Evolutionary conservation across 2,797 vertebrate species (phyloP).

Genomic region (Danio kyathit): DNA sequence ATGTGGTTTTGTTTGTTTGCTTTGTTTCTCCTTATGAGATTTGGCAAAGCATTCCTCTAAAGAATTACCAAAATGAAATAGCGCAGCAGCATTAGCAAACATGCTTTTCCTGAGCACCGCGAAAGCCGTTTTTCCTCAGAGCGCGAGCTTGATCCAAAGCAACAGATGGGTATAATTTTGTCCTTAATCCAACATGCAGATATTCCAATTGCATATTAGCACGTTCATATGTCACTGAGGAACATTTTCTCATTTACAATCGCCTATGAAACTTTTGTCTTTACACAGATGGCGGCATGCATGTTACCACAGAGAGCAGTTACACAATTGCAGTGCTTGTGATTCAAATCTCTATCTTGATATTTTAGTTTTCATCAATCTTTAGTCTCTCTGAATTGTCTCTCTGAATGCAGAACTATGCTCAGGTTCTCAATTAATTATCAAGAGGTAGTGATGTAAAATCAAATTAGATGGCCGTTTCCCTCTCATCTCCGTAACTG

Average conservation of each 20-base stretch:
- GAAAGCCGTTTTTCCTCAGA: conserved; percentile 10
- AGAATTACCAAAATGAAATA: conserved; percentile 12
- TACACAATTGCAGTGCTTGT: background rate
- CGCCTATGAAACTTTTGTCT: conserved; percentile 26
- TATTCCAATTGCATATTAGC: conserved; percentile 25
- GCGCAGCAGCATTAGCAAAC: conserved; percentile 32
- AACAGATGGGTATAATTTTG: conserved; percentile 53
- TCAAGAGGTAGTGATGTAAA: conserved; percentile 27
- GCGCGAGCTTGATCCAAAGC: background rate
- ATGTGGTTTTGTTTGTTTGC: conserved; percentile 17
- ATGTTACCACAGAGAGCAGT: conserved; percentile 14
- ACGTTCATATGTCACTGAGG: conserved; percentile 35
- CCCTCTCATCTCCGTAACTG: conserved; percentile 36
- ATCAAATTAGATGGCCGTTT: conserved; percentile 11
- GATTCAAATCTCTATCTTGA: conserved; percentile 1
- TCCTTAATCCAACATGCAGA: conserved; percentile 45
- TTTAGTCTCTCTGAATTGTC: conserved; percentile 20
- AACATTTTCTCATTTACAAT: conserved; percentile 51
- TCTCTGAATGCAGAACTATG: background rate
- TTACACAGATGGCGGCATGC: conserved; percentile 6
- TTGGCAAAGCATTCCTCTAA: conserved; percentile 29
- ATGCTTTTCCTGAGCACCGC: conserved; percentile 32
- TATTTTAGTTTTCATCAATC: background rate
- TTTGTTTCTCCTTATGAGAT: conserved; percentile 9
- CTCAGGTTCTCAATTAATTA: conserved; percentile 5